Conservation (phyloP, 2,113 vertebrate species). For the Circaetus gallicus region DNA sequence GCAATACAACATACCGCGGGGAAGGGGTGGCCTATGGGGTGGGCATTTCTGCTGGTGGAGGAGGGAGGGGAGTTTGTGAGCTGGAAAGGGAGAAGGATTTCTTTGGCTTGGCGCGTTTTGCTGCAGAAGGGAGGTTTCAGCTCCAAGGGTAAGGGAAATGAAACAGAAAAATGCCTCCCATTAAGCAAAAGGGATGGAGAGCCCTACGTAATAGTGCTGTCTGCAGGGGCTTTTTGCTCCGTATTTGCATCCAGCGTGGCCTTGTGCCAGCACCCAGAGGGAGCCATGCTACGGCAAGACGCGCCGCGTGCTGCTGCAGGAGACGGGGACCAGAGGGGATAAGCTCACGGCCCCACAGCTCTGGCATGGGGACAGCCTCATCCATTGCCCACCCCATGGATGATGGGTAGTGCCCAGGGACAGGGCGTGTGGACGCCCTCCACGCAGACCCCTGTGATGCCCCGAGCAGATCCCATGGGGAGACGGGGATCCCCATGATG, state of each 20-base stretch:
- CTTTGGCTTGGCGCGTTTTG: constrained; percentile 3
- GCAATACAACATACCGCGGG: rapidly evolving
- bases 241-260: not conserved
- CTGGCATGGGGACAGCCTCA: not conserved
- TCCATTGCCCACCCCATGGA: rapidly evolving
- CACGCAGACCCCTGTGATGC: not conserved
- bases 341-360: not conserved
- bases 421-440: rapidly evolving
- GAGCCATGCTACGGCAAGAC: rapidly evolving
- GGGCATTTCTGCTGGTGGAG: not conserved
- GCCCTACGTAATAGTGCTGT: not conserved
- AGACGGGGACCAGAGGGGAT: not conserved
- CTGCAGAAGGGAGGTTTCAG: constrained; percentile 60
- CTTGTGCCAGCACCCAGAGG: not conserved
- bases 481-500: not conserved
- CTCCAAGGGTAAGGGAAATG: constrained; percentile 59
- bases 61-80: not conserved
- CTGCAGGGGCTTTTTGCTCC: not conserved
- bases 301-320: rapidly evolving
- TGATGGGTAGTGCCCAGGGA: not conserved
- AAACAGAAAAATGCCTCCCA: constrained; percentile 68
- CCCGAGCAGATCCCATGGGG: not conserved
- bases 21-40: not conserved
- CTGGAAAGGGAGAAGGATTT: constrained; percentile 21
- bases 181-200: constrained; percentile 50